Percentiles rank a stretch among this genome's conserved stretches.
phyloP scores from a whole-genome alignment of 2,113 vertebrate genomes.

The Aspiorhynchus laticeps region DNA sequence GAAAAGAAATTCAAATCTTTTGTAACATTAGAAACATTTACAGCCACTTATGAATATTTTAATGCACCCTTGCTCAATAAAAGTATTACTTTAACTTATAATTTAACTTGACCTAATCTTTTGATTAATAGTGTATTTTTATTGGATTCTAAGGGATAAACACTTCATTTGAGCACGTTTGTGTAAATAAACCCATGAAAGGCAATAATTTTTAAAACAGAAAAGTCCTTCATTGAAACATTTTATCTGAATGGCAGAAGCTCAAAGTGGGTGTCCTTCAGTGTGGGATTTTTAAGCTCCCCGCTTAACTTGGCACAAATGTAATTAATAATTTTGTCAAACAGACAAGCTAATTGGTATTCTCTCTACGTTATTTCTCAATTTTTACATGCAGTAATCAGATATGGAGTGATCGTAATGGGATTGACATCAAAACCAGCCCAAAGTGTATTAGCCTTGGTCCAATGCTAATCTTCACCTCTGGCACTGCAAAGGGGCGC shows the following conservation, averaged over 20 bases:
- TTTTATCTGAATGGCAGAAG: neutral
- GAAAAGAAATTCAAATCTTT: too few species aligned
- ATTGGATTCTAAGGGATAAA: neutral
- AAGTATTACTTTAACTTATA: too few species aligned
- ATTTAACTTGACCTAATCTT: too few species aligned
- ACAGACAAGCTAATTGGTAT: neutral
- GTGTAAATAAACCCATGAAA: neutral
- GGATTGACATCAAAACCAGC: constrained; percentile 12
- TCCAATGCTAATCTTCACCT: constrained; percentile 41
- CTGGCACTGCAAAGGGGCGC: constrained; percentile 6
- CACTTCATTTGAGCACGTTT: neutral
- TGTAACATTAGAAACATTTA: too few species aligned
- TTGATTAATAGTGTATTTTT: neutral
- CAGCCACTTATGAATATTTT: too few species aligned
- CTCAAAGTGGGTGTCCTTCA: neutral
- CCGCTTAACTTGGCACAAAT: neutral
- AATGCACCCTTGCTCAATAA: too few species aligned
- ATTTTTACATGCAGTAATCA: neutral
- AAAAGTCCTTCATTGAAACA: neutral
- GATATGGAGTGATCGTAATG: neutral
- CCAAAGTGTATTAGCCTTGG: neutral
- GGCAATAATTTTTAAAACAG: neutral
- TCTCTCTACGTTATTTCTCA: neutral
- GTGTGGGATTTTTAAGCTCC: constrained; percentile 8
- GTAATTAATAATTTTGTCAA: constrained; percentile 3